These are phyloP conservation scores for Oryctes rhinoceros DNA, from an alignment of 1,140 invertebrate species.

Conservation along the genomic window DNA sequence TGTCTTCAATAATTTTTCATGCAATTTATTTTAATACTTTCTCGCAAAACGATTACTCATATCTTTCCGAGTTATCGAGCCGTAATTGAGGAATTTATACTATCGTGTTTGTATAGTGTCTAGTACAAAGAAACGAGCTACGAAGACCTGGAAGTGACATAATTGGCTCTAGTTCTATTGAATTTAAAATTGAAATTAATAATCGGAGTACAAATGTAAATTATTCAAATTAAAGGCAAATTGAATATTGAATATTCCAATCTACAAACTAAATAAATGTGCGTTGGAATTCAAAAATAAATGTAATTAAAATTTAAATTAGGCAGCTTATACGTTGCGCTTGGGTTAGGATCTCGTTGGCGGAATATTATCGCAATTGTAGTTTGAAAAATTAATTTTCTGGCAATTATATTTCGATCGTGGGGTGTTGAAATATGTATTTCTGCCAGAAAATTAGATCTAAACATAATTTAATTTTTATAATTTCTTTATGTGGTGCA, in stretches of 20 bases:
- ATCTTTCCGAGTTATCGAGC: no score
- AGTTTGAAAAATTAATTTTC: background rate
- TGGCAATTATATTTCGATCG: slow-evolving; percentile 1
- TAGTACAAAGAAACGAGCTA: background rate
- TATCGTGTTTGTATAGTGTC: background rate
- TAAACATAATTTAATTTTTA: background rate
- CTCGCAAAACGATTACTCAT: no score
- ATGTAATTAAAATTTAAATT: slow-evolving; percentile 34
- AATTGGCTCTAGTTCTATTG: background rate
- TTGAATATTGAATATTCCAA: slow-evolving; percentile 32
- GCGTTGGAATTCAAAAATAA: slow-evolving; percentile 13
- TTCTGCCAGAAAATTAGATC: background rate
- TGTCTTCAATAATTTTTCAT: no score
- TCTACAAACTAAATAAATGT: slow-evolving; percentile 9
- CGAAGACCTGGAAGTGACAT: background rate
- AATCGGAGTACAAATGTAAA: slow-evolving; percentile 28
- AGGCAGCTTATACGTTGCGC: background rate
- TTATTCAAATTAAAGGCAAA: slow-evolving; percentile 34
- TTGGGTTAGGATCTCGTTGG: background rate
- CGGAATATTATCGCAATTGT: slow-evolving; percentile 1
- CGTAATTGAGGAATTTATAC: background rate
- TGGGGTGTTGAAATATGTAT: background rate
- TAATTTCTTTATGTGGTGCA: background rate
- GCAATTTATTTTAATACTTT: no score
- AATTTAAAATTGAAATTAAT: slow-evolving; percentile 27